These are phyloP conservation scores for Zaprionus tsacasi DNA, from an alignment of 1,140 invertebrate genomes.

Conservation along the genomic window DNA sequence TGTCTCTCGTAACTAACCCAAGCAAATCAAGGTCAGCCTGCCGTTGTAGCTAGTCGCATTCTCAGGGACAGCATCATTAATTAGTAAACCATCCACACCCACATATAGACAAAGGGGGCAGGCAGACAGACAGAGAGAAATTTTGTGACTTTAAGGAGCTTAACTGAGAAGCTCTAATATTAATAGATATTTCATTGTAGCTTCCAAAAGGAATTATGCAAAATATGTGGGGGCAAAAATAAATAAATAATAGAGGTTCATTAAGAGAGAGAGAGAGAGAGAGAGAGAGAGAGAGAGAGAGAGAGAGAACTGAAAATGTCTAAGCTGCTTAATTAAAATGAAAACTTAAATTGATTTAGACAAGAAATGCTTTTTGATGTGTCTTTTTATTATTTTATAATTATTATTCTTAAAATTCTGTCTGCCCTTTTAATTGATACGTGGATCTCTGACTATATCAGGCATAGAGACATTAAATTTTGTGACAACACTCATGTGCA, in stretches of 20 bases:
- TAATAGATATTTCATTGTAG: conserved; percentile 52
- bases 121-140: not conserved
- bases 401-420: too few species aligned
- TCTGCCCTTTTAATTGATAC: too few species aligned
- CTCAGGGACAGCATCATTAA: conserved; percentile 66
- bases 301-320: too few species aligned
- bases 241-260: too few species aligned
- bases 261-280: not conserved
- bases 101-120: not conserved
- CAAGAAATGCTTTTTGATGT: not conserved
- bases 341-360: not conserved
- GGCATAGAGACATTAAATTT: too few species aligned
- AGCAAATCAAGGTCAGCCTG: conserved; percentile 47
- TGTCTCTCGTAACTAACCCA: not conserved
- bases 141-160: conserved; percentile 40
- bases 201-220: not conserved
- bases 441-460: too few species aligned
- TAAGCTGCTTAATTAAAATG: not conserved
- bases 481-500: too few species aligned
- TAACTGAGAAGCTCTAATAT: conserved; percentile 40
- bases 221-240: not conserved
- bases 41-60: not conserved
- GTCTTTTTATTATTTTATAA: not conserved
- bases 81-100: conserved; percentile 42
- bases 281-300: not conserved